Evolutionary conservation across 2,797 vertebrate genomes (phyloP).

Genomic region (Macroramphosus scolopax): DNA sequence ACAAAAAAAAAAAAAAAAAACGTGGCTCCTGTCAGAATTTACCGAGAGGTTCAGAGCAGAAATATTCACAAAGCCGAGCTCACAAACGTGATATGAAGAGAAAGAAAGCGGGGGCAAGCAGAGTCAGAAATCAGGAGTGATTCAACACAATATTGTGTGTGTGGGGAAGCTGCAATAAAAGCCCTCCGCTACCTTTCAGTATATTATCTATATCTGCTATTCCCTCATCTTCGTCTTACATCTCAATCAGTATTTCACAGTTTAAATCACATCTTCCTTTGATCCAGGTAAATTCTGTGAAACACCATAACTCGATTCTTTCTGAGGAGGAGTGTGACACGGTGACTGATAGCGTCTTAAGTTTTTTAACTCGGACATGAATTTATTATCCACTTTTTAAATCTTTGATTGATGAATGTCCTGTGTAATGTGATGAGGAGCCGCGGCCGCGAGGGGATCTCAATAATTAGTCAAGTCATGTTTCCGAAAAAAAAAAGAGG

Average conservation of each 20-base stretch:
- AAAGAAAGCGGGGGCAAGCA: not conserved
- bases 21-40: constrained; percentile 39
- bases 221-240: no score
- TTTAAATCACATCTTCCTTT: no score
- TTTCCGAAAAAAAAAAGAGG: constrained; percentile 35
- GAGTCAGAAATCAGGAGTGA: constrained; percentile 40
- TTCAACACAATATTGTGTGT: constrained; percentile 48
- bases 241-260: no score
- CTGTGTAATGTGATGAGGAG: constrained; percentile 59
- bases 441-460: constrained; percentile 45
- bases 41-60: constrained; percentile 44
- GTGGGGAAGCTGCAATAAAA: no score
- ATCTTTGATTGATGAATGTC: constrained; percentile 63
- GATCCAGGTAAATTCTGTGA: no score
- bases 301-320: no score
- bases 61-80: constrained; percentile 48
- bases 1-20: constrained; percentile 34
- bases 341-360: constrained; percentile 60
- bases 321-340: constrained; percentile 25
- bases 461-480: constrained; percentile 62
- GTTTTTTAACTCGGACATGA: constrained; percentile 57
- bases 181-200: no score
- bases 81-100: constrained; percentile 43
- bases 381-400: constrained; percentile 62
- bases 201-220: no score